A percentile compares a stretch with the other conserved stretches of the same genome.
phyloP scores from a whole-genome alignment of 1,140 invertebrate genomes.

The Bicyclus anynana region DNA sequence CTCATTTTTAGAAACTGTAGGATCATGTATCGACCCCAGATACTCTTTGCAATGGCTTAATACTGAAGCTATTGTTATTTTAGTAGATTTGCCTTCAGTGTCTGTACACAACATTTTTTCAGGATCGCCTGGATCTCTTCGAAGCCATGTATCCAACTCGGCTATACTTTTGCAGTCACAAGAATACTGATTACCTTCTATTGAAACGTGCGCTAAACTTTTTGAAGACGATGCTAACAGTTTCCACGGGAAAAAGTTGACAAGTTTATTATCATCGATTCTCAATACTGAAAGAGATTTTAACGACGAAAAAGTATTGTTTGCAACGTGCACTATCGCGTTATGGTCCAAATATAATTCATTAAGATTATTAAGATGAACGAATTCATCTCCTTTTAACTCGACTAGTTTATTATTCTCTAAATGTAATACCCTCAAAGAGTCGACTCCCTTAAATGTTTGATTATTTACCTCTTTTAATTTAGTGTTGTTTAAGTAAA shows the following conservation, averaged over 20 bases:
- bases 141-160: constrained; percentile 82
- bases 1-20: constrained; percentile 80
- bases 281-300: constrained; percentile 86
- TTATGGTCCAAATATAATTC: constrained; percentile 92
- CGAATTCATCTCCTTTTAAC: constrained; percentile 87
- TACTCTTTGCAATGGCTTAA: constrained; percentile 80
- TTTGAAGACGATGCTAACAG: constrained; percentile 77
- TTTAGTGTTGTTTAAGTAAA: constrained; percentile 90
- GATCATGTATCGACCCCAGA: constrained; percentile 79
- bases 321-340: constrained; percentile 83
- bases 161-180: constrained; percentile 84
- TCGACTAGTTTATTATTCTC: constrained; percentile 88
- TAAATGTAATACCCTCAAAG: constrained; percentile 87
- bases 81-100: constrained; percentile 67
- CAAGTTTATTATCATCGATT: constrained; percentile 88
- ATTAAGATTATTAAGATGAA: constrained; percentile 83
- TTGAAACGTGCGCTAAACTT: constrained; percentile 79
- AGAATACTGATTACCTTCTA: constrained; percentile 85
- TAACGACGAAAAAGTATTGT: constrained; percentile 86
- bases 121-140: constrained; percentile 79
- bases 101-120: constrained; percentile 79
- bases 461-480: constrained; percentile 88
- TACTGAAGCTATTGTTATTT: constrained; percentile 79
- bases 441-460: constrained; percentile 89
- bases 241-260: constrained; percentile 86